A percentile compares a stretch with the other conserved stretches of the same genome.
Conservation (phyloP, 2,797 vertebrate species). For the Microcaecilia unicolor region DNA sequence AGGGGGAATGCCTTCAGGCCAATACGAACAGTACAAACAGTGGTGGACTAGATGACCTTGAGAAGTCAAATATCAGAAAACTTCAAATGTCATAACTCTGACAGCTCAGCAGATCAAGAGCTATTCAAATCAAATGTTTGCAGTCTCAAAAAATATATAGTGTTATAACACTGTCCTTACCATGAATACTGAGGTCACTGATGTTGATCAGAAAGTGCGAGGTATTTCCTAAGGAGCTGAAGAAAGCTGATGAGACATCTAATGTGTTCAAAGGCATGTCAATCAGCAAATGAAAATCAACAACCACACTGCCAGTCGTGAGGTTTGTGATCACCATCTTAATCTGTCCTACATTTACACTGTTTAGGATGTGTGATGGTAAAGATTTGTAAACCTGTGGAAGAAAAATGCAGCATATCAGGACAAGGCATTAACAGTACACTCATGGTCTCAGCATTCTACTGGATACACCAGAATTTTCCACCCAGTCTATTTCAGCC, state of each 20-base stretch:
- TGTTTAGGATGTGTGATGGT: conserved; percentile 29
- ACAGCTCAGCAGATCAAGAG: too few species aligned
- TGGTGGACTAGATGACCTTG: too few species aligned
- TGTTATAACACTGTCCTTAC: conserved; percentile 32
- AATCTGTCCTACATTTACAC: conserved; percentile 51
- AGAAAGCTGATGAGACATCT: conserved; percentile 37
- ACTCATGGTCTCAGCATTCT: too few species aligned
- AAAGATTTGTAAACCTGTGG: conserved; percentile 53
- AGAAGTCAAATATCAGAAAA: too few species aligned
- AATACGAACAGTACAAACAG: too few species aligned
- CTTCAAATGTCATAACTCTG: too few species aligned
- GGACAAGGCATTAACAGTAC: too few species aligned
- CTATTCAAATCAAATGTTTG: too few species aligned
- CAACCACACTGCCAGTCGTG: conserved; percentile 56
- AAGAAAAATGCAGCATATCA: not conserved
- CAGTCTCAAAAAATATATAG: not conserved
- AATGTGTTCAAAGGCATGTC: conserved; percentile 27
- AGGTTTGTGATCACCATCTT: conserved; percentile 50
- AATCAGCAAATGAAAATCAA: conserved; percentile 54
- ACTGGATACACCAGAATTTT: too few species aligned
- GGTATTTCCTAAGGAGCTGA: conserved; percentile 49
- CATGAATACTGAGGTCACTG: conserved; percentile 39
- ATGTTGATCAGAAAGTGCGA: conserved; percentile 46
- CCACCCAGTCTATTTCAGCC: too few species aligned
- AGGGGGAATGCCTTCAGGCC: too few species aligned